Percentiles rank a stretch among this genome's conserved stretches.
phyloP scores from a whole-genome alignment of 2,888 invertebrate genomes.

The Mesochorus sp. region DNA sequence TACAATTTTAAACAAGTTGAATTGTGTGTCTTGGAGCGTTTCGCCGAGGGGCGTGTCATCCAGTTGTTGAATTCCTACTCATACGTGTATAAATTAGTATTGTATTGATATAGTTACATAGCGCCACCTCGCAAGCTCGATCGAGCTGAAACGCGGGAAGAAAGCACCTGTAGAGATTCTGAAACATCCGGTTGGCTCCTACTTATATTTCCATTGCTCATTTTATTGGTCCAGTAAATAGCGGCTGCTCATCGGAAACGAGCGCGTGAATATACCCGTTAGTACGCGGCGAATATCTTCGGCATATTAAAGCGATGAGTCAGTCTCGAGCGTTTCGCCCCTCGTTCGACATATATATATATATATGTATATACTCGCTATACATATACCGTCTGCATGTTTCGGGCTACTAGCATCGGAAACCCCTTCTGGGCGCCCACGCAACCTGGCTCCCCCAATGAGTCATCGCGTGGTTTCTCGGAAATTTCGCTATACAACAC shows the following conservation, averaged over 20 bases:
- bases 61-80: too few relatives aligned
- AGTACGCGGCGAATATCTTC: slow-evolving; percentile 67
- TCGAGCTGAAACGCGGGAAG: too few relatives aligned
- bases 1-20: too few relatives aligned
- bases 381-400: neutral
- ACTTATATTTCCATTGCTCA: too few relatives aligned
- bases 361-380: slow-evolving; percentile 15
- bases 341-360: slow-evolving; percentile 1
- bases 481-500: slow-evolving; percentile 43
- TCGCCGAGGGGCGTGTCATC: too few relatives aligned
- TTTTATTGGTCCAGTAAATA: slow-evolving; percentile 30
- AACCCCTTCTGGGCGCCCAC: slow-evolving; percentile 71
- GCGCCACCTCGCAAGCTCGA: too few relatives aligned
- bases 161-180: slow-evolving; percentile 50
- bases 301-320: slow-evolving; percentile 74
- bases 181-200: too few relatives aligned
- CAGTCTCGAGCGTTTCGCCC: slow-evolving; percentile 58
- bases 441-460: slow-evolving; percentile 67
- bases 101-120: too few relatives aligned
- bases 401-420: slow-evolving; percentile 54
- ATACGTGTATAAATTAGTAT: too few relatives aligned
- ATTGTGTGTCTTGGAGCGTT: too few relatives aligned
- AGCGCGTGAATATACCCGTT: slow-evolving; percentile 32
- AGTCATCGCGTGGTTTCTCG: slow-evolving; percentile 66
- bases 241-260: neutral